A percentile compares a stretch with the other conserved stretches of the same genome.
These are phyloP conservation scores for Rhamphomyia laevipes DNA, from an alignment of 2,888 invertebrate genomes.

Conservation along the genomic window DNA sequence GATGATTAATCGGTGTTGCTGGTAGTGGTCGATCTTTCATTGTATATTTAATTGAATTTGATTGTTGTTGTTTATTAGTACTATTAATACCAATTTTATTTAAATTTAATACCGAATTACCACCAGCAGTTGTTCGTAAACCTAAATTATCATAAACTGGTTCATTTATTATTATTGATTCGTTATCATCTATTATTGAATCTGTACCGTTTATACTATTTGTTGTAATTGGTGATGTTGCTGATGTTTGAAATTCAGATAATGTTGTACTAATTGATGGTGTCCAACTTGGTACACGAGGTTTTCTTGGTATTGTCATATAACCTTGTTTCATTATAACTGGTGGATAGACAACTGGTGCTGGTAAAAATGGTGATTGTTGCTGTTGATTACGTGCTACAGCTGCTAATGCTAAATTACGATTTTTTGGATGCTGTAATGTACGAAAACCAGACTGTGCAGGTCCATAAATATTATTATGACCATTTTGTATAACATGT, in stretches of 20 bases:
- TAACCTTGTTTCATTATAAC: constrained; percentile 57
- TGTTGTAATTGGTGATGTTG: constrained; percentile 26
- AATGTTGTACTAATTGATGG: constrained; percentile 47
- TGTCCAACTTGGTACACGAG: constrained; percentile 72
- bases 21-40: constrained; percentile 55
- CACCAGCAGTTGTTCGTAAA: constrained; percentile 71
- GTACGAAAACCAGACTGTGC: constrained; percentile 62
- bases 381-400: constrained; percentile 27
- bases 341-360: constrained; percentile 53
- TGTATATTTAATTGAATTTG: constrained; percentile 39
- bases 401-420: constrained; percentile 33
- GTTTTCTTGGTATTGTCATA: constrained; percentile 75
- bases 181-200: constrained; percentile 37
- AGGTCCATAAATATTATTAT: constrained; percentile 47
- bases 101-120: constrained; percentile 67
- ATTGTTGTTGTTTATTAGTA: constrained; percentile 14
- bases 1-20: constrained; percentile 43
- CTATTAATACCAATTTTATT: constrained; percentile 52
- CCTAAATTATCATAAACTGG: constrained; percentile 82
- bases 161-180: constrained; percentile 43
- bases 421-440: constrained; percentile 56
- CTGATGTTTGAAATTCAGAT: constrained; percentile 32
- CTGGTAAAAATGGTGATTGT: constrained; percentile 63
- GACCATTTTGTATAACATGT: constrained; percentile 36
- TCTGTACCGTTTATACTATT: constrained; percentile 25